Evolutionary conservation across 1,140 invertebrate genomes (phyloP), one percentile per base, ranked within the genome.

Genomic region (Bombus confusus): DNA sequence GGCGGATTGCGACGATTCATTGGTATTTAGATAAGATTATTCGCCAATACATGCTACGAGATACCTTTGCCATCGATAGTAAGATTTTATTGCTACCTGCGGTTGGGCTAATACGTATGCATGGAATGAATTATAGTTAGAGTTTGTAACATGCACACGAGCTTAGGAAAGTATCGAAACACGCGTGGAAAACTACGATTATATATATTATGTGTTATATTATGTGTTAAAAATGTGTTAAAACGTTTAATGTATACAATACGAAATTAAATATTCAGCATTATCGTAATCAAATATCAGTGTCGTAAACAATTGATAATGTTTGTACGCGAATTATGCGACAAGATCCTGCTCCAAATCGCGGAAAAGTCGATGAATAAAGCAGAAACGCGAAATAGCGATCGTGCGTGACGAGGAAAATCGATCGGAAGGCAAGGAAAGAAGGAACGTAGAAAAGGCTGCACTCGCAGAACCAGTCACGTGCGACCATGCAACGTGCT

Each of bases 401-500:
- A 81, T n/a, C 13, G 18, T 1, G 73, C n/a, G 62, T 47, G 2
- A n/a, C 34, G 22, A 72, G 64, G 37, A 52, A 22, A 52, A 52
- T 52, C 47, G 47, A 52, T 52, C 47, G 47, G 15, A 52, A 52
- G 18, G 47, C 6, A 22, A 52, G 47, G 47, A 57, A 80, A n/a
- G 28, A 34, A 59, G 22, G 73, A 81, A 64, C 13, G 74, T 39
- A 69, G 76, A 72, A 88, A 88, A 83, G 39, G 22, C 74, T 22
- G 59, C 64, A 52, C n/a, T 82, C 39, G 68, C 52, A 85, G 84
- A 87, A 81, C 68, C 75, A 85, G 91, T 91, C 92, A 92, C 90
- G 90, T 92, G 92, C 83, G 79, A 74, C 74, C 76, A n/a, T 88
- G 87, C 90, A 91, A 91, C 91, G 91, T 92, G 90, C 89, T 80